Conservation (phyloP, 2,888 invertebrate species). For the Pseudococcus longispinus region DNA sequence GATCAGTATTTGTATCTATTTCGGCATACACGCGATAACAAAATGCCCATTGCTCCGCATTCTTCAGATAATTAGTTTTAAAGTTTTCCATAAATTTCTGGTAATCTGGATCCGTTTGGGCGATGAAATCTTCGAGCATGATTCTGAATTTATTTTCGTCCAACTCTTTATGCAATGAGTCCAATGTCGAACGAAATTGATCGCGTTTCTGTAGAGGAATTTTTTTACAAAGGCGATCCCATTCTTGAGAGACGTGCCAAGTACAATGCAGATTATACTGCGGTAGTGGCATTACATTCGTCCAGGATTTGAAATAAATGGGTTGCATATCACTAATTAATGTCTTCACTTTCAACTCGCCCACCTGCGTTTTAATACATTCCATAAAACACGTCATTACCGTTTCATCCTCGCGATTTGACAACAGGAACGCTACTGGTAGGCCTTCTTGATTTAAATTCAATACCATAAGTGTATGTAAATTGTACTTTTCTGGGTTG, state of each 20-base stretch:
- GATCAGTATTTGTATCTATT: not conserved
- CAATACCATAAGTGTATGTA: constrained; percentile 39
- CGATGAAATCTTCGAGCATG: constrained; percentile 7
- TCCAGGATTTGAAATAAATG: constrained; percentile 25
- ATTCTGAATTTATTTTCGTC: constrained; percentile 1
- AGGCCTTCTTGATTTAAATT: constrained; percentile 47
- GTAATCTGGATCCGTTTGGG: constrained; percentile 2
- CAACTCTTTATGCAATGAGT: constrained; percentile 6
- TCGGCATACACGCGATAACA: constrained; percentile 3
- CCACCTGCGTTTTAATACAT: constrained; percentile 33
- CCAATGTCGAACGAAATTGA: not conserved
- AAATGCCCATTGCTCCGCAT: constrained; percentile 41
- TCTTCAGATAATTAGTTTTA: not conserved
- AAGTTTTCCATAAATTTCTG: constrained; percentile 27
- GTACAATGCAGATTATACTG: constrained; percentile 7
- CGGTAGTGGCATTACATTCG: constrained; percentile 10
- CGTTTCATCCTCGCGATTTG: constrained; percentile 41
- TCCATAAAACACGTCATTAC: constrained; percentile 29
- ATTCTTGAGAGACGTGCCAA: constrained; percentile 44
- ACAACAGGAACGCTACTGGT: constrained; percentile 44
- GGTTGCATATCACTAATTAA: constrained; percentile 28
- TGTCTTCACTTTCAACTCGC: constrained; percentile 18
- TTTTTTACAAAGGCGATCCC: constrained; percentile 39
- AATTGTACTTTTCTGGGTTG: constrained; percentile 11
- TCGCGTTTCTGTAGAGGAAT: constrained; percentile 29